Evolutionary conservation across 1,140 invertebrate genomes (phyloP), one percentile per base, ranked within the genome.

Genomic region (Leptinotarsa defecta): DNA sequence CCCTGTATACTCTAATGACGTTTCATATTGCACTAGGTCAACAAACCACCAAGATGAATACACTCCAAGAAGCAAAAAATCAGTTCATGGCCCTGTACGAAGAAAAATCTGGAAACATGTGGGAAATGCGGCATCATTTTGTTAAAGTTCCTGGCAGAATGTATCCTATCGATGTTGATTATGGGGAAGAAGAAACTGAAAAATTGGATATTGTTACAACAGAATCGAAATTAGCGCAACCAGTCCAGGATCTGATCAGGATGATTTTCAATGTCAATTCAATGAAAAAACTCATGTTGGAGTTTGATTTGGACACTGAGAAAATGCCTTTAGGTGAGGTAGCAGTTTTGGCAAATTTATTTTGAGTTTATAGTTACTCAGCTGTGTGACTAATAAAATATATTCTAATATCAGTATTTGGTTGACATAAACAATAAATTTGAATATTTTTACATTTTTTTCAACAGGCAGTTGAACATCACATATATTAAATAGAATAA

Each of bases 261-360:
- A 87, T 95, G 67, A 94, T 99, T 69, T 99, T 99, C 86, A 94
- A 99, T 87, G 90, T 98, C 3, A 90, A 96, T 67, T 88, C 87
- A 11, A 99, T 99, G 97, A 97, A 97, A 80, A 92, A 93, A 85
- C 92, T 94, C 4, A 92, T 99, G 91, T 82, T 95, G 79, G 96
- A 99, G 85, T 98, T 98, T 90, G 96, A 99, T 86, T 90, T 99
- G 80, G 97, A 99, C 87, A 90, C 95, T 78, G 95, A 97, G 69
- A 98, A 99, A 87, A 98, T 99, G 97, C 98, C 98, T 0, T 87
- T 99, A 2, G 84, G 71, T 71, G 15, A 57, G 48, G n/a, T 20
- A 57, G 24, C 22, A 11, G 15, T 13, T 57, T 71, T 71, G 17
- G 3, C 13, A n/a, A 68, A 17, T 68, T 27, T 68, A 43, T 19